Evolutionary conservation across 2,113 vertebrate species (phyloP).

Genomic region (Ploceus nigricollis): DNA sequence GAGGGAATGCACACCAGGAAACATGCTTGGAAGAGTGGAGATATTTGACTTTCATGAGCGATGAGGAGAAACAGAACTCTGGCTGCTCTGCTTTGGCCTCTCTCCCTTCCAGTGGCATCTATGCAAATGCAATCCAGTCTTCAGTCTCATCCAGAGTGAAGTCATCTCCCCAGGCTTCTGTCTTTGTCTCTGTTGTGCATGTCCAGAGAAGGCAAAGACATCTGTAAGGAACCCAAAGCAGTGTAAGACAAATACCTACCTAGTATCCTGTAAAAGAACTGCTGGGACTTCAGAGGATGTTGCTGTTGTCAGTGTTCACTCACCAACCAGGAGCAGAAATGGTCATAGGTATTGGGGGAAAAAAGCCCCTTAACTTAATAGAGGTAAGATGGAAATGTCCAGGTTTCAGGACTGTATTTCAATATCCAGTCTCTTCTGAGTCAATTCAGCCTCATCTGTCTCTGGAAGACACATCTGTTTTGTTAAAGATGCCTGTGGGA

Average conservation of each 20-base stretch:
- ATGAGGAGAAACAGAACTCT: not conserved
- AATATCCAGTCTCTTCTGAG: not conserved
- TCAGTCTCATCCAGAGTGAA: not conserved
- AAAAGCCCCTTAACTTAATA: accelerated
- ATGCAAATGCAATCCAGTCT: not conserved
- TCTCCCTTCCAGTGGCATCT: not conserved
- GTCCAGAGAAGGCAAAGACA: not conserved
- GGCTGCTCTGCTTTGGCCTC: not conserved
- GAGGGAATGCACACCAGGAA: conserved; percentile 2
- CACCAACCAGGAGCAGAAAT: not conserved
- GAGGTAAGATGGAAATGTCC: not conserved
- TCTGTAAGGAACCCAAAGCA: not conserved
- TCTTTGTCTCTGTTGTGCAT: not conserved
- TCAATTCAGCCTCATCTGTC: not conserved
- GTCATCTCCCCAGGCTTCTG: not conserved
- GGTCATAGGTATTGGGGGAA: accelerated
- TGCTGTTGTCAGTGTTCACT: not conserved
- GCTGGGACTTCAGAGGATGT: not conserved
- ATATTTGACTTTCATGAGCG: conserved; percentile 30
- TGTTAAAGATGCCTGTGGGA: not conserved
- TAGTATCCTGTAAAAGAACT: not conserved
- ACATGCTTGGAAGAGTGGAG: not conserved
- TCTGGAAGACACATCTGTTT: not conserved
- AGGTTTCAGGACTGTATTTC: not conserved
- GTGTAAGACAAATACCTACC: not conserved